Evolutionary conservation across 23 tunicate species (phyloP), one percentile per base, ranked within the genome.

Genomic region (Diplosoma virens): DNA sequence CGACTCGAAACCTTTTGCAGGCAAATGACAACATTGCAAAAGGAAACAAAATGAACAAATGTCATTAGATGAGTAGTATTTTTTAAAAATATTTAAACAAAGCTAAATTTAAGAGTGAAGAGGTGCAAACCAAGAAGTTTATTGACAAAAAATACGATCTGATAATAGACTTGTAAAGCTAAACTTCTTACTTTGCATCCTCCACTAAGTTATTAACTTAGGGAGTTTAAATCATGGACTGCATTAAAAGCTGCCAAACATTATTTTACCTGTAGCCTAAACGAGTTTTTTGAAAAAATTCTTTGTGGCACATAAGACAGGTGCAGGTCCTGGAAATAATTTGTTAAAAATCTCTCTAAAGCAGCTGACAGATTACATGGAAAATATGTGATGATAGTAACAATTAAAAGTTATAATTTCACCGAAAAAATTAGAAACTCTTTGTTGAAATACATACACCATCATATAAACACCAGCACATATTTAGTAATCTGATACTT

Each of bases 1-100:
- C 22, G 32, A 65, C 64, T 59, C 45, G 28, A 58, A n/a, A 81
- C 86, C 86, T 81, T 81, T 81, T 59, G 71, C 77, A 77, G 67
- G 37, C 28, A 34, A 50, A 45, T 53, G 66, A 67, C 29, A 59
- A 59, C 28, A 71, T 33, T 72, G 75, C 77, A 81, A 81, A 80
- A 80, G 68, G 64, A 80, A 81, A 71, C 33, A 59, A 81, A 81
- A 69, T 67, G 61, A 81, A 71, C 54, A 55, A 33, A 24, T 45
- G 25, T 58, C 21, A 72, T 67, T 65, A 71, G 86, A 53, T 71
- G 33, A 29, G 64, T 16, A 56, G 64, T 56, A 41, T 41, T 41
- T 41, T 9, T 41, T 41, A 9, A 7, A 7, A 41, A 41, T 7
- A 41, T 41, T 41, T 7, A 7, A 41, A 41, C 9, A 9, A 7